Percentiles rank a stretch among this genome's conserved stretches.
These are phyloP conservation scores for Cossypha dichroa DNA, from an alignment of 2,797 vertebrate species.

Conservation along the genomic window DNA sequence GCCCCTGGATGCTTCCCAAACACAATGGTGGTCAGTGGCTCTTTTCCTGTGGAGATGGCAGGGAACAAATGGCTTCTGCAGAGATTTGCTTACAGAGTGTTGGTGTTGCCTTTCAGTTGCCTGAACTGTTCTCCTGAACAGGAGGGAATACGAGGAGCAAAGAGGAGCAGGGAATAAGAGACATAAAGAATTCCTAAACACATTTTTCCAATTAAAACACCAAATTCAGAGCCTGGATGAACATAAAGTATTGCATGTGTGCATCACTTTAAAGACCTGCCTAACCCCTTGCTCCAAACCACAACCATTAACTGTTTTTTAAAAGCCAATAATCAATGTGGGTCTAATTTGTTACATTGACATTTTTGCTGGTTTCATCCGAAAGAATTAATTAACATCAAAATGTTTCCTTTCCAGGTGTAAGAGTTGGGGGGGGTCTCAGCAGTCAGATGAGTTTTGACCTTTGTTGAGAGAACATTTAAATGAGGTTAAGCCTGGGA, in stretches of 20 bases:
- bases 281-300: slow-evolving; percentile 46
- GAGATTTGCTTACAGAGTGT: rapidly evolving
- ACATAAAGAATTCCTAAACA: background rate
- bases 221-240: background rate
- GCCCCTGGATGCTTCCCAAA: background rate
- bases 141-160: background rate
- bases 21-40: rapidly evolving
- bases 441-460: slow-evolving; percentile 69
- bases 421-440: background rate
- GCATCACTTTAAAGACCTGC: slow-evolving; percentile 51
- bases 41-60: background rate
- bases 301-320: slow-evolving; percentile 69
- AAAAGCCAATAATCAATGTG: slow-evolving; percentile 77
- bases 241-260: background rate
- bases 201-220: background rate
- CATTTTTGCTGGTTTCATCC: slow-evolving; percentile 75
- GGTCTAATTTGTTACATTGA: slow-evolving; percentile 76
- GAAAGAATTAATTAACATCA: slow-evolving; percentile 74
- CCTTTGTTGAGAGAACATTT: slow-evolving; percentile 61
- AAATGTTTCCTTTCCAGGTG: slow-evolving; percentile 57
- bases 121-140: background rate
- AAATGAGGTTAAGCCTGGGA: slow-evolving; percentile 57
- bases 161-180: background rate
- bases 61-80: background rate
- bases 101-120: rapidly evolving